A percentile compares a stretch with the other conserved stretches of the same genome.
Conservation (phyloP, 1,140 invertebrate genomes). For the Drosophila nasuta region DNA sequence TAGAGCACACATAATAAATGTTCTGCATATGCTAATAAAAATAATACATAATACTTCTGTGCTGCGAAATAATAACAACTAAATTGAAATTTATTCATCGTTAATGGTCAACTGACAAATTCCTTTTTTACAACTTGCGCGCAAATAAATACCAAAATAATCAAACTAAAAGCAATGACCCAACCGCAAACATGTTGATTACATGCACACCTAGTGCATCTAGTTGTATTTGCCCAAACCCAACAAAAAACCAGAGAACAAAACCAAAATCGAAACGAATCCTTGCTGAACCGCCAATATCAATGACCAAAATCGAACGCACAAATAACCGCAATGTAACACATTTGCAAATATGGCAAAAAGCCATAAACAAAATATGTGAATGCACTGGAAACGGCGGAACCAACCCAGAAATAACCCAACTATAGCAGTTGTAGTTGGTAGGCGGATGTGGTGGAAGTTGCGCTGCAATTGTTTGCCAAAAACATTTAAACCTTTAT, state of each 20-base stretch:
- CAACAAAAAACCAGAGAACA: conserved; percentile 29
- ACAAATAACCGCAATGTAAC: conserved; percentile 78
- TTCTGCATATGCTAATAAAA: no score
- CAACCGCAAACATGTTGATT: conserved; percentile 77
- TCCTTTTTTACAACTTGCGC: conserved; percentile 20
- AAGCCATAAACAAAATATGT: conserved; percentile 60
- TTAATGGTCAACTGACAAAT: conserved; percentile 53
- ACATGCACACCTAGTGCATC: conserved; percentile 56
- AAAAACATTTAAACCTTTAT: conserved; percentile 81
- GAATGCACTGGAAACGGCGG: conserved; percentile 19
- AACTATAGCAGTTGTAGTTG: neutral
- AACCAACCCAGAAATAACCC: neutral
- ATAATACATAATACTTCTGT: neutral
- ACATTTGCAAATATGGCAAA: conserved; percentile 70
- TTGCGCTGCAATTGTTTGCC: conserved; percentile 71
- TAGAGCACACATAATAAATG: no score
- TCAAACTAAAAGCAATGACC: conserved; percentile 67
- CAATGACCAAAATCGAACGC: conserved; percentile 75
- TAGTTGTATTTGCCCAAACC: conserved; percentile 1
- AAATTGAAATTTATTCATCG: conserved; percentile 53
- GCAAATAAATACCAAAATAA: conserved; percentile 62
- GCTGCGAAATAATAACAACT: conserved; percentile 4
- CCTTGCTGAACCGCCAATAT: conserved; percentile 59
- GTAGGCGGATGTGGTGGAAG: neutral
- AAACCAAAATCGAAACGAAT: conserved; percentile 29